Conservation (phyloP, 2,113 vertebrate species). For the Chascanopsetta lugubris region DNA sequence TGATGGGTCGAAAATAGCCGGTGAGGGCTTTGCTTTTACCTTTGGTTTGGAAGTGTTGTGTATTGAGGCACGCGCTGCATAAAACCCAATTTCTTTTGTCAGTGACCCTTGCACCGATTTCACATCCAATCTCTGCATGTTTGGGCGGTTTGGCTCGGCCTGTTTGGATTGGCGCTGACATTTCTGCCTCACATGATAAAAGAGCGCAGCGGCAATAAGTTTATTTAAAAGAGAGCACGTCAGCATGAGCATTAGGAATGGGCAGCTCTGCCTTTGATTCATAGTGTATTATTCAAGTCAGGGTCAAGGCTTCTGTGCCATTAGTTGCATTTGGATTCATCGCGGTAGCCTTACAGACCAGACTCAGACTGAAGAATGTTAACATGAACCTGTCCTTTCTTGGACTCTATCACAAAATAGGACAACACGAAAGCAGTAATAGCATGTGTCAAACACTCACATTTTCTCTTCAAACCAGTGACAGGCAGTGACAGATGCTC, state of each 20-base stretch:
- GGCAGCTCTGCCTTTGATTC: constrained; percentile 16
- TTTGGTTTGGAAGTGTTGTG: constrained; percentile 72
- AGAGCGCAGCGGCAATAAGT: constrained; percentile 19
- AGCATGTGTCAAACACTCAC: constrained; percentile 66
- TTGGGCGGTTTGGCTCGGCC: constrained; percentile 45
- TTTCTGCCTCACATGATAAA: constrained; percentile 63
- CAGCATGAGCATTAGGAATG: background rate
- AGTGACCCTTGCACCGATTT: constrained; percentile 77
- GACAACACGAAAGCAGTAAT: constrained; percentile 56
- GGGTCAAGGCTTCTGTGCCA: constrained; percentile 4
- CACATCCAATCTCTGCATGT: constrained; percentile 67
- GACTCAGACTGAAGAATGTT: constrained; percentile 11
- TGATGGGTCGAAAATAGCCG: constrained; percentile 79
- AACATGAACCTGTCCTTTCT: constrained; percentile 14
- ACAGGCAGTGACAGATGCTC: constrained; percentile 70
- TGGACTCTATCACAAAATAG: constrained; percentile 25
- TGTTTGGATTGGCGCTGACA: constrained; percentile 65
- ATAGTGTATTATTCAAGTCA: constrained; percentile 5
- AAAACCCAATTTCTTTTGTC: constrained; percentile 78
- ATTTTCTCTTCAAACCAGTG: constrained; percentile 58
- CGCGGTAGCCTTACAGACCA: constrained; percentile 1
- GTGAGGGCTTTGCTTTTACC: constrained; percentile 67
- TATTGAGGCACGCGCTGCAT: constrained; percentile 74
- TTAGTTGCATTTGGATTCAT: constrained; percentile 40
- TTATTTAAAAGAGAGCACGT: constrained; percentile 37